Percentiles rank a stretch among this genome's conserved stretches.
phyloP scores from a whole-genome alignment of 2,113 vertebrate species.

The Chaetodon auriga region DNA sequence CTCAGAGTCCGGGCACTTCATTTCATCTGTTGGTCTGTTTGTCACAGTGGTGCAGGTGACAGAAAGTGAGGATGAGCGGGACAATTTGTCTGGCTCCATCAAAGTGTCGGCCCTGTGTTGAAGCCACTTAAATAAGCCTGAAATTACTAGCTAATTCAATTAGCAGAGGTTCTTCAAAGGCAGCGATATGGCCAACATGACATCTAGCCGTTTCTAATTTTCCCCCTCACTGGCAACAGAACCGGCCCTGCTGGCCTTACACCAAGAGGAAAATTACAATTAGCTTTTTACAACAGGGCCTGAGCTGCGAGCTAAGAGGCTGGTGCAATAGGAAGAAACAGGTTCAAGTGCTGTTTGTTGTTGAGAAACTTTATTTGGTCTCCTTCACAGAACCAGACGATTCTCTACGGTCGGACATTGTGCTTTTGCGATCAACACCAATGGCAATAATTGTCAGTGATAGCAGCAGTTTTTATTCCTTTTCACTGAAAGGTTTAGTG shows the following conservation, averaged over 20 bases:
- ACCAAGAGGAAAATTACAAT: slow-evolving; percentile 64
- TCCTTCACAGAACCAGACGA: slow-evolving; percentile 10
- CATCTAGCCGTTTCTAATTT: slow-evolving; percentile 73
- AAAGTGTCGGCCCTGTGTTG: slow-evolving; percentile 25
- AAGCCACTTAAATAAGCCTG: slow-evolving; percentile 68
- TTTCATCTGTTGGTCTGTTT: slow-evolving; percentile 45
- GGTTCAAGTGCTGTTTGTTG: slow-evolving; percentile 37
- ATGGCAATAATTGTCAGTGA: background rate
- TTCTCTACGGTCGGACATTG: slow-evolving; percentile 2
- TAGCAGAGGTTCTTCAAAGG: slow-evolving; percentile 72
- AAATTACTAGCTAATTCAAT: slow-evolving; percentile 79
- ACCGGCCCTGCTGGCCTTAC: slow-evolving; percentile 52
- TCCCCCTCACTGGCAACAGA: slow-evolving; percentile 64
- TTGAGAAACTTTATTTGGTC: slow-evolving; percentile 13
- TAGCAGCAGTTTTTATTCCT: background rate
- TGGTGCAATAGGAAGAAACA: slow-evolving; percentile 58
- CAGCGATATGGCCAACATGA: slow-evolving; percentile 58
- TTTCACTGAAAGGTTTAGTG: background rate
- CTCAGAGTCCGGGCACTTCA: slow-evolving; percentile 9
- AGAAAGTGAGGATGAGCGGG: slow-evolving; percentile 37
- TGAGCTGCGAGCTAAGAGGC: slow-evolving; percentile 50
- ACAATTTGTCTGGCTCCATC: slow-evolving; percentile 56
- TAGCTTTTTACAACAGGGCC: slow-evolving; percentile 55
- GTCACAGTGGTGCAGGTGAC: slow-evolving; percentile 38
- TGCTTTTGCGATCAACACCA: background rate